These are phyloP conservation scores for Ecdyonurus torrentis DNA, from an alignment of 2,888 invertebrate species.

Conservation along the genomic window DNA sequence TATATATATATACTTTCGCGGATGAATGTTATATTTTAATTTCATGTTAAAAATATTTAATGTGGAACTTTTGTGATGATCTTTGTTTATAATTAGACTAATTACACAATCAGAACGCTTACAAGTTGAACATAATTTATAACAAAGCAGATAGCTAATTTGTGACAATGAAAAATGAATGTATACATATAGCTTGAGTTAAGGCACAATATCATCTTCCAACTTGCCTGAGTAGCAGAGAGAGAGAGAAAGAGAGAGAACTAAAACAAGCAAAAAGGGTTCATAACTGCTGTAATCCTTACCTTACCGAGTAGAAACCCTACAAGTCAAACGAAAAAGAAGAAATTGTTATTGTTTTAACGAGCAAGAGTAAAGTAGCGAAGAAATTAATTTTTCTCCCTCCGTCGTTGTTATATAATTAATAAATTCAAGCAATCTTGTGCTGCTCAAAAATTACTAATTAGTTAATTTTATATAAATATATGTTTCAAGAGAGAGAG, in stretches of 20 bases:
- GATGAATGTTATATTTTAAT: no score
- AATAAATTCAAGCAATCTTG: not conserved
- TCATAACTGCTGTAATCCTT: not conserved
- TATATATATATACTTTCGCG: no score
- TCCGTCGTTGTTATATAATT: not conserved
- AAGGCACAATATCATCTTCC: not conserved
- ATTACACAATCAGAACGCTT: not conserved
- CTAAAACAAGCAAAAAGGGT: no score
- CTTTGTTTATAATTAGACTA: not conserved
- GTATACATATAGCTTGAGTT: no score
- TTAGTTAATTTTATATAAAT: not conserved
- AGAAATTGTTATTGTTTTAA: not conserved
- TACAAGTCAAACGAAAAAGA: not conserved
- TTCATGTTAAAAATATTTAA: no score
- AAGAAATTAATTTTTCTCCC: not conserved
- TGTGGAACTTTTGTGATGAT: not conserved
- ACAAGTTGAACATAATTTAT: not conserved
- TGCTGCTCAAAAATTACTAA: no score
- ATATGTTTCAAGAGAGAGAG: no score
- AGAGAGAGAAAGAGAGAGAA: no score
- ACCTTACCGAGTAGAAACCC: not conserved
- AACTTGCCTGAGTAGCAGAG: not conserved
- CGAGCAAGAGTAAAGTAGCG: not conserved
- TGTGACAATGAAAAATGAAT: not conserved
- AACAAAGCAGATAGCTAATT: not conserved